Evolutionary conservation across 1,140 invertebrate genomes (phyloP), one percentile per base, ranked within the genome.

Genomic region (Drosophila guanche): DNA sequence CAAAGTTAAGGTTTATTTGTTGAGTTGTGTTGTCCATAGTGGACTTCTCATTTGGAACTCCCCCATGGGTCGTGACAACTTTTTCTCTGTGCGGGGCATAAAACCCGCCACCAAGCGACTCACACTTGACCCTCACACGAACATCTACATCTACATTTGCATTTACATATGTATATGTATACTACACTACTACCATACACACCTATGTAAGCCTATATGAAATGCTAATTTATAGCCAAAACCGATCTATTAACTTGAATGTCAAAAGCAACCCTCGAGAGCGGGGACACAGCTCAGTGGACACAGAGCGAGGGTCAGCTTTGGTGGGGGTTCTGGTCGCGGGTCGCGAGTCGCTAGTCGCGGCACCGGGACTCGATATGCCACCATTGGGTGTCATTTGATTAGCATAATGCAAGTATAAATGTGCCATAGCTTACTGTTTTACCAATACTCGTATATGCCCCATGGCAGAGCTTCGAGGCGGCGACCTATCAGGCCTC

Each of bases 351-450:
- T 33, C 27, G 37, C 23, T 40, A 53, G 59, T 59, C 70, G 45
- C 67, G 59, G 45, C 57, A 37, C 43, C 29, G 61, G 60, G 72
- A 55, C 63, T 63, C 74, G 66, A 75, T 85, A 80, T 80, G 81
- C 81, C 68, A 86, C 81, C 81, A 86, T 86, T 86, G 81, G 81
- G 81, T 86, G 81, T 86, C 81, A 81, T 86, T 86, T 86, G 83
- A 86, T 86, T 86, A 86, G 81, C 81, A 86, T 86, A 86, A 86
- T 86, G 81, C 81, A 86, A 86, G 83, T 86, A 86, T 86, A 88
- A 88, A 88, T 67, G 81, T 86, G 83, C 52, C 61, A 81, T 77
- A 76, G 81, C 83, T 88, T 70, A 81, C 70, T 73, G 10, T 75
- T 68, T 75, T 76, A 75, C 72, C 72, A 75, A 75, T 76, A 76